Base-by-base conservation (phyloP, 2,113 vertebrate species). In the Phrynocephalus versicolor region DNA sequence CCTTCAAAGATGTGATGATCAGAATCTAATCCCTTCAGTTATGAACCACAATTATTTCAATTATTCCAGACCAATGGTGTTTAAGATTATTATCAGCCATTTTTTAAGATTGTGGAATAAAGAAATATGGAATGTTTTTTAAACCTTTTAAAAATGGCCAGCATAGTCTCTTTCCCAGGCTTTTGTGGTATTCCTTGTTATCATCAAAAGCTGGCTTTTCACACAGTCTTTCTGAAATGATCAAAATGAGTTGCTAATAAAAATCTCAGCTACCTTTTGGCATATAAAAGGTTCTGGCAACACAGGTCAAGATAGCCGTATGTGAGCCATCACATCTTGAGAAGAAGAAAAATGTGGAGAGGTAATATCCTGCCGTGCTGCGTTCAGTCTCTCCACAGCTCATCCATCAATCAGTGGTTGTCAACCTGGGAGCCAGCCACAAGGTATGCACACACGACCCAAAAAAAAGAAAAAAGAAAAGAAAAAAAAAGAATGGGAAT, bases 391-490 rank as follows among this genome's bases (percentile, higher is more conserved):
- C 35, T 2, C 9, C 18, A 33, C 83, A 70, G 39, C 41, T 51
- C 57, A n/a, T 65, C 7, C 39, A 87, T 86, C 77, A 0, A 3
- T 82, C 87, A 79, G 87, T 12, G 0, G 64, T 27, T 82, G 89
- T 81, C 88, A 16, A 0, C 67, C 51, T 60, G 8, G 65, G 83
- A 75, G 45, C 57, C 80, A 45, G 85, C 72, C 16, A 37, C 82
- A 86, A 25, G 65, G 14, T 75, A 60, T 60, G 65, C 57, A 16
- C 1, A 45, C 69, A 2, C 12, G 64, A 69, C 6, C 64, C n/a
- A 64, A 72, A 58, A 83, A 39, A 9, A 2, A 14, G 64, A 67
- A 35, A 87, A 85, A 88, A 27, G 41, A 87, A 91, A 93, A 92
- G 81, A 84, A 89, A 93, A 92, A 64, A 72, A 58, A 83, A 39